Base-by-base conservation (phyloP, 1,140 invertebrate genomes). In the Drosophila nikananu region DNA sequence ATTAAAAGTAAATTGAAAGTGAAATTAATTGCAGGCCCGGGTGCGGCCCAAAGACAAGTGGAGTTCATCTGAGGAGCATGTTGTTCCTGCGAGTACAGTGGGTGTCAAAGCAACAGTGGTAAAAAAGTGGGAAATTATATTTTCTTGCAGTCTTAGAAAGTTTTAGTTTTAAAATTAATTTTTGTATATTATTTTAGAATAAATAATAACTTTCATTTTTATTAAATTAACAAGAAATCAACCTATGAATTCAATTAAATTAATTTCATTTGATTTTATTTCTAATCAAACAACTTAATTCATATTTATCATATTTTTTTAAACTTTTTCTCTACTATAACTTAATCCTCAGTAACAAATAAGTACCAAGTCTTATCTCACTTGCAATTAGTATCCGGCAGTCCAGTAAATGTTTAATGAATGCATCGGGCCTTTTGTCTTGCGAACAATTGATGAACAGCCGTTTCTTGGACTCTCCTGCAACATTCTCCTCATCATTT, bases 1-100 rank as follows among this genome's bases (percentile, higher is more conserved):
- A 77, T 78, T 70, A 89, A 87, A 80, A 81, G 71, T 89, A 91
- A 91, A 89, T 91, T 91, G 89, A 91, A 91, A 91, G 89, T 91
- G 84, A 91, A 91, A 91, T 91, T 91, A 91, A 91, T 91, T 91
- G 79, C 86, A 77, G 87, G 66, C 80, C 59, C 62, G 73, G 72
- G 77, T 83, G 74, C 42, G 42, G 57, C 35, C 61, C 70, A 60
- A 70, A 66, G 74, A 78, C 67, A 62, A 82, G 35, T 63, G 65
- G 68, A 77, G 64, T 55, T 65, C 57, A 81, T 61, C 48, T 48
- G 57, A 60, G 6, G 39, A 42, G 17, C 63, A 19, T 44, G 13
- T 39, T 44, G 55, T 41, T 27, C 19, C 27, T 60, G 13, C 15
- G 13, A 13, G 13, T 30, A 66, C 63, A 63, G 39, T 35, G 25